These are phyloP conservation scores for Poecilia gillii DNA, from an alignment of 2,797 vertebrate genomes.

Conservation along the genomic window DNA sequence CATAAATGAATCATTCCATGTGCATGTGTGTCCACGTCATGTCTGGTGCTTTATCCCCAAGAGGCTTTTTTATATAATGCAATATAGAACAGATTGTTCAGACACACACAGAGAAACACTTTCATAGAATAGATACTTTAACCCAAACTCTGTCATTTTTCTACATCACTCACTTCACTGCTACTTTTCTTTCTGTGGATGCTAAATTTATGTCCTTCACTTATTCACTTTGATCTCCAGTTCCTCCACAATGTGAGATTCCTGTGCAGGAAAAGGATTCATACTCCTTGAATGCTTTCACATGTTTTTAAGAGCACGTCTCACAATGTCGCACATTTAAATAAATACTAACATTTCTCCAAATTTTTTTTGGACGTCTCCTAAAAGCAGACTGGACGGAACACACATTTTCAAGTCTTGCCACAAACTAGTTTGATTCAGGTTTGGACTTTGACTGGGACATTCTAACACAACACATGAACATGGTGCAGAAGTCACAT, in stretches of 20 bases:
- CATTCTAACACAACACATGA: not conserved
- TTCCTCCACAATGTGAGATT: slow-evolving; percentile 10
- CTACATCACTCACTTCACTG: slow-evolving; percentile 6
- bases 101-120: not conserved
- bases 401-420: not conserved
- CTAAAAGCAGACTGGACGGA: not conserved
- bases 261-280: not conserved
- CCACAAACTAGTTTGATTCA: not conserved
- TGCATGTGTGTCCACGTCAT: slow-evolving; percentile 10
- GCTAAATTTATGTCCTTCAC: slow-evolving; percentile 11
- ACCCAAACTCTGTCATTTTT: slow-evolving; percentile 9
- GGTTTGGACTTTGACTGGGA: not conserved
- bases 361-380: not conserved
- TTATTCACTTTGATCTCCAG: not conserved
- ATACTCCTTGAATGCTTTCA: not conserved
- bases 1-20: slow-evolving; percentile 24
- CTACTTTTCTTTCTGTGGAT: not conserved
- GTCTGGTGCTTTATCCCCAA: not conserved
- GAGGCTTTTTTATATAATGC: not conserved
- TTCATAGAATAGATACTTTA: slow-evolving; percentile 3
- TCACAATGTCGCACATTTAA: not conserved
- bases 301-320: not conserved
- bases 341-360: not conserved
- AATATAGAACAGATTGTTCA: slow-evolving; percentile 5
- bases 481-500: not conserved